Percentiles rank a stretch among this genome's conserved stretches.
phyloP scores from a whole-genome alignment of 2,113 vertebrate species.

The Brachyhypopomus gauderio region DNA sequence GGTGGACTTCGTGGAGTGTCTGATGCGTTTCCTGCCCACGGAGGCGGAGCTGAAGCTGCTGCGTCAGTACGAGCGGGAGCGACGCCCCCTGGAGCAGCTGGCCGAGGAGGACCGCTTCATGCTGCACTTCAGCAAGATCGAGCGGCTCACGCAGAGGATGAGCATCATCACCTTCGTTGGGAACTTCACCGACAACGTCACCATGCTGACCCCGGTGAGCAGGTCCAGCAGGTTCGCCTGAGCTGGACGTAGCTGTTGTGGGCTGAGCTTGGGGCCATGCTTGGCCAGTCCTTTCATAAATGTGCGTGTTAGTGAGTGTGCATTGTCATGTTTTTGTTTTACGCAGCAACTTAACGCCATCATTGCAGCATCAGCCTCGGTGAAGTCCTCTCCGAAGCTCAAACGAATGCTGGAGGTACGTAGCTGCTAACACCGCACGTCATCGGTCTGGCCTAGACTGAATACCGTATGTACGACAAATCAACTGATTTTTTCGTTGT shows the following conservation, averaged over 20 bases:
- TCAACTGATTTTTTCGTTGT: neutral
- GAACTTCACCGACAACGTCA: conserved; percentile 87
- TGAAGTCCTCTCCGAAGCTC: conserved; percentile 92
- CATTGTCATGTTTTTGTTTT: conserved; percentile 25
- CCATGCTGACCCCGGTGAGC: conserved; percentile 86
- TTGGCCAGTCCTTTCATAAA: no score
- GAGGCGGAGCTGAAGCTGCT: conserved; percentile 86
- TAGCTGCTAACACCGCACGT: neutral
- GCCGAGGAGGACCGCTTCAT: conserved; percentile 94
- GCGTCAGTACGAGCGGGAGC: conserved; percentile 88
- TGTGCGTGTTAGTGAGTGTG: neutral
- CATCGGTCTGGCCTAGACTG: neutral
- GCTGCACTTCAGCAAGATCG: conserved; percentile 92
- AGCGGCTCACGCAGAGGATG: conserved; percentile 92
- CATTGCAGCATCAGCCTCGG: conserved; percentile 91
- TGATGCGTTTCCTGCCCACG: conserved; percentile 93
- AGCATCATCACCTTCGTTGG: conserved; percentile 94
- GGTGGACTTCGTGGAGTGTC: conserved; percentile 93
- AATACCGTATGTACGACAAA: neutral
- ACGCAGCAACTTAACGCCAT: conserved; percentile 89
- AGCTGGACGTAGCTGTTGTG: neutral
- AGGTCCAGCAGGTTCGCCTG: neutral
- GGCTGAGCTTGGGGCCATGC: neutral
- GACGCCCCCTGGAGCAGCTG: conserved; percentile 88
- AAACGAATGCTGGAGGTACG: conserved; percentile 92